phyloP scores from a whole-genome alignment of 2,888 invertebrate species.

The Polymixis flavicincta region DNA sequence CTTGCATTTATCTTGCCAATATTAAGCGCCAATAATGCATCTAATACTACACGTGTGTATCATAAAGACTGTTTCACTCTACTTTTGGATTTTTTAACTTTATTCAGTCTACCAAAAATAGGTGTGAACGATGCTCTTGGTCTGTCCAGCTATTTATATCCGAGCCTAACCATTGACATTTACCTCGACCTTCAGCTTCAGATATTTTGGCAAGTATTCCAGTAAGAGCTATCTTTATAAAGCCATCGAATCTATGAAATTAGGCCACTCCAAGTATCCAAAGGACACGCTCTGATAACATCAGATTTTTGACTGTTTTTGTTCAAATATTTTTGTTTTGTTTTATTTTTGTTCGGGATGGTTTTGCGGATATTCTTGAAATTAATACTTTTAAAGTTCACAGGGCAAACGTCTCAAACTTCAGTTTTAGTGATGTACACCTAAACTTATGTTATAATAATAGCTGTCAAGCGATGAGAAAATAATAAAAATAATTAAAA shows the following conservation, averaged over 20 bases:
- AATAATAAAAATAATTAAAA: neutral
- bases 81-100: no score
- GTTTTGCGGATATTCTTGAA: neutral
- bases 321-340: neutral
- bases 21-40: no score
- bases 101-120: neutral
- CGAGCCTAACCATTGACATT: neutral
- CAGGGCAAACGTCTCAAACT: neutral
- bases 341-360: accelerated
- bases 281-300: no score
- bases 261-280: neutral
- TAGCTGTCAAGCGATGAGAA: neutral
- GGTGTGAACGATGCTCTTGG: neutral
- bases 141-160: slow-evolving; percentile 11
- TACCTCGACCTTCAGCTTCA: neutral
- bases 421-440: slow-evolving; percentile 18
- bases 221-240: slow-evolving; percentile 12
- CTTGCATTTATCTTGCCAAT: no score
- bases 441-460: neutral
- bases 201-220: slow-evolving; percentile 16
- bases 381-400: neutral
- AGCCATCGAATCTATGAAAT: neutral
- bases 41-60: no score
- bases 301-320: neutral
- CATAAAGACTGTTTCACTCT: neutral